Base-by-base conservation (phyloP, 2,797 vertebrate species). In the Buphagus erythrorhynchus region DNA sequence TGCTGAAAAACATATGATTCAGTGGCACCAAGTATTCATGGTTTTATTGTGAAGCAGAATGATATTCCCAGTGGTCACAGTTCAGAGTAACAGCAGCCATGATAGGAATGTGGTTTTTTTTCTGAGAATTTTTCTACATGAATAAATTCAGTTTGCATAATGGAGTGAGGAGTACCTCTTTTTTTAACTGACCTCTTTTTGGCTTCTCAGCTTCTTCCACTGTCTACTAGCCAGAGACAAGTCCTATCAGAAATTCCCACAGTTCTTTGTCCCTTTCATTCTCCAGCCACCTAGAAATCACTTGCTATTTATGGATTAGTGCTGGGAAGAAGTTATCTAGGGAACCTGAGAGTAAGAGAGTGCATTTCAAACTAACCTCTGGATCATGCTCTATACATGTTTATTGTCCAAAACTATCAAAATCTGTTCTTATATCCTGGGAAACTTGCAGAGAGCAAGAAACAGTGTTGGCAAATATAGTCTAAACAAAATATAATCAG, bases 161-260 rank as follows among this genome's bases (percentile, higher is more conserved):
- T 88, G 88, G 84, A 90, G 86, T 85, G 91, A 95, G 75, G 84
- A 94, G 61, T 92, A 74, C 31, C 72, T 90, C 76, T 91, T 94
- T 97, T 96, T 94, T 95, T 51, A 81, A 42, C 75, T 96, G 94
- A 96, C 94, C 91, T 96, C 86, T 85, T 97, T 95, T 74, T 96
- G 93, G 75, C 90, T 93, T 94, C 76, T 97, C 91, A 86, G 85
- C 87, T 94, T 93, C 87, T 85, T 95, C 84, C 62, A 52, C 89
- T 95, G 68, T 94, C 86, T 96, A 31, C 86, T 69, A 95, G 87
- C 62, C 52, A 92, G 93, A 94, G 90, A 96, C 72, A 83, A 88
- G 49, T n/a, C 55, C 55, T 83, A 46, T 93, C 94, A 91, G 88
- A 69, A 93, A 88, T 93, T 84, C 92, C 83, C 84, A 79, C 83